Conservation (phyloP, 2,888 invertebrate genomes). For the Hemaris fuciformis region DNA sequence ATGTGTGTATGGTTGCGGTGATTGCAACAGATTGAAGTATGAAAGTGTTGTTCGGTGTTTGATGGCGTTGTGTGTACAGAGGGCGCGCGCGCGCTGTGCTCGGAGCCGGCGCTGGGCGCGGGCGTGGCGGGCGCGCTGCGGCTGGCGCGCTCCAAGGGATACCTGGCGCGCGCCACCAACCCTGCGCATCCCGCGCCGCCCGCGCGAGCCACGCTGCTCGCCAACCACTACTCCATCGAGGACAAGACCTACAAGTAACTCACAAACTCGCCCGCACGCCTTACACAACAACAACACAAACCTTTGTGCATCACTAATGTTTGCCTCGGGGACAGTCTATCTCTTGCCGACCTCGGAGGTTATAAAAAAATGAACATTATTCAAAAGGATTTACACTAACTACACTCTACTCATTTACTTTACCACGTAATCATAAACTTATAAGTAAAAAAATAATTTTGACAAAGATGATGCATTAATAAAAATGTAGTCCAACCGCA, state of each 20-base stretch:
- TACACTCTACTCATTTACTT: too few species aligned
- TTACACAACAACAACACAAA: not conserved
- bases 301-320: not conserved
- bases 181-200: conserved; percentile 82
- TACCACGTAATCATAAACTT: too few species aligned
- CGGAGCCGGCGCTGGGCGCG: conserved; percentile 95
- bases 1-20: not conserved
- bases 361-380: too few species aligned
- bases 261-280: too few species aligned
- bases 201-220: conserved; percentile 36
- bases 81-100: conserved; percentile 85
- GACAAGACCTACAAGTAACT: conserved; percentile 54
- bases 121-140: conserved; percentile 96
- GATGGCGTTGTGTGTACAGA: conserved; percentile 19
- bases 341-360: not conserved
- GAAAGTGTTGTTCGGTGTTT: too few species aligned
- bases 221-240: conserved; percentile 49
- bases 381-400: too few species aligned
- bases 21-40: too few species aligned
- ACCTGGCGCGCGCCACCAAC: conserved; percentile 92
- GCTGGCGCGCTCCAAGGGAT: conserved; percentile 96
- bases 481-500: too few species aligned
- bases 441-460: too few species aligned
- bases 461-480: too few species aligned
- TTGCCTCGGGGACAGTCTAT: too few species aligned